Evolutionary conservation across 2,113 vertebrate genomes (phyloP), one percentile per base, ranked within the genome.

Genomic region (Hippocampus comes): DNA sequence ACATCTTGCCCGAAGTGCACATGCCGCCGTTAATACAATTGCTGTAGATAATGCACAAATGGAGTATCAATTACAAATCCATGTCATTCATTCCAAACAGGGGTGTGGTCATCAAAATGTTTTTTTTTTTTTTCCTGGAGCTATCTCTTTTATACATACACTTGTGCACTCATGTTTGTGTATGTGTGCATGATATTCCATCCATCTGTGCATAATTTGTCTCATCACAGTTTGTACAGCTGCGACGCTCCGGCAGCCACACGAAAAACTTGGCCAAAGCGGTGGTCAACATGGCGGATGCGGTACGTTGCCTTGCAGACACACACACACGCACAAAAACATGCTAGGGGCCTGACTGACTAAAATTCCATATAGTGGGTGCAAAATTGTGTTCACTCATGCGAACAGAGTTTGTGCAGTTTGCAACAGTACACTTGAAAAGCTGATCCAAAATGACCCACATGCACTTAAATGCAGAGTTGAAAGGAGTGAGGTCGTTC

Each of bases 221-320:
- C 38, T 74, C 59, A 67, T 81, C 67, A 56, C 86, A 98, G 96
- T 95, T 96, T 82, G 87, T 93, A 77, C 94, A 96, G 91, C 91
- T 94, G 85, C 94, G 94, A 9, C 91, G 90, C 56, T 96, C 96
- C 0, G 93, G 92, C 78, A 92, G 93, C 84, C 95, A 97, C 88
- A 95, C 95, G 86, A 96, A 94, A 92, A 98, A 96, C 90, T 98
- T 96, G 7, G 96, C 96, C 88, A 98, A 98, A 93, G 95, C 96
- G 0, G 95, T 97, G 82, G 96, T 98, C 89, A 98, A 98, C 91
- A 93, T 97, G 88, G 96, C 96, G 0, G 96, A 98, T 38, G 94
- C 94, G 89, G 96, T 98, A 78, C 95, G 94, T 71, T 70, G 70
- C 71, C 65, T 71, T 67, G 71, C 41, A 66, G 12, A 23, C n/a